These are phyloP conservation scores for Latrodectus geometricus DNA, from an alignment of 1,140 invertebrate species.

Conservation along the genomic window DNA sequence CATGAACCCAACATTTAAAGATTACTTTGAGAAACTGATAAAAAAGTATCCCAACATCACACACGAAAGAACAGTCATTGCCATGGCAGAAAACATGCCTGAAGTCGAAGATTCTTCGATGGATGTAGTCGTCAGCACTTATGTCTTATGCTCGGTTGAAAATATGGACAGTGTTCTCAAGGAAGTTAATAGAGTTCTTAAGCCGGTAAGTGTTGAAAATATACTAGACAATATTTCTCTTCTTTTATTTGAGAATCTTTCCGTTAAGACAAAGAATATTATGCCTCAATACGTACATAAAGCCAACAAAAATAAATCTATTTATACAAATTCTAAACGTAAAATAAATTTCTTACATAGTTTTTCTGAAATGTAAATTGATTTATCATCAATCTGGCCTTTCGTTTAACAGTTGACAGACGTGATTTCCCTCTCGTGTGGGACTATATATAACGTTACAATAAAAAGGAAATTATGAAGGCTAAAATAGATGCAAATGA, in stretches of 20 bases:
- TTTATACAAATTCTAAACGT: background rate
- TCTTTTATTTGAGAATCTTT: background rate
- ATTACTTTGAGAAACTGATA: conserved; percentile 32
- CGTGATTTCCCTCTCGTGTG: no score
- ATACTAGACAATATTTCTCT: background rate
- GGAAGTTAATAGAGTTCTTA: conserved; percentile 68
- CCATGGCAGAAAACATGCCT: conserved; percentile 67
- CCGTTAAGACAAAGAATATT: no score
- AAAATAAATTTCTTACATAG: background rate
- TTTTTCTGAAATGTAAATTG: background rate
- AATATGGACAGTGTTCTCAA: conserved; percentile 63
- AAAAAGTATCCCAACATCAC: conserved; percentile 2
- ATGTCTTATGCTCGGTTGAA: conserved; percentile 66
- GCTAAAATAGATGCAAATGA: no score
- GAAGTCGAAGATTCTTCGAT: conserved; percentile 65
- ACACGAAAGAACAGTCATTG: background rate
- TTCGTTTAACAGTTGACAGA: no score
- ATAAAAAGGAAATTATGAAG: no score
- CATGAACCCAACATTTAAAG: conserved; percentile 9
- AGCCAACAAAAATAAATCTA: no score
- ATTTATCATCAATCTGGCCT: no score
- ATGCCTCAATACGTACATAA: no score
- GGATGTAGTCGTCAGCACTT: conserved; percentile 67
- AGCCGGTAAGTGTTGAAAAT: conserved; percentile 62
- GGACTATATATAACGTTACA: no score